Conservation (phyloP, 2,888 invertebrate genomes). For the Drosophila macrothrix region DNA sequence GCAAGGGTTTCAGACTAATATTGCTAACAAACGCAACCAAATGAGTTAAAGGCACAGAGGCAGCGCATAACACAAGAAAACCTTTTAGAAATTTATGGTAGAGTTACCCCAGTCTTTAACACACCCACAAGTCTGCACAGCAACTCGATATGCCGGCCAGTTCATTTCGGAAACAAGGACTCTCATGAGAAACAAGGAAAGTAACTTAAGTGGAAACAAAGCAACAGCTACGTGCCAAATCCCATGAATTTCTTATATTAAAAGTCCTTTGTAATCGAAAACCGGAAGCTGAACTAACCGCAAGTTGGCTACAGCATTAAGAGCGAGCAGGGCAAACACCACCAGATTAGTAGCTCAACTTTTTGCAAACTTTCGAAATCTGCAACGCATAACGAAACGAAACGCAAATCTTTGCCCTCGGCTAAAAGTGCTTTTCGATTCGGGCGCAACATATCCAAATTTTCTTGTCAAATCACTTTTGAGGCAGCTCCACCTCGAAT, state of each 20-base stretch:
- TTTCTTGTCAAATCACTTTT: slow-evolving; percentile 42
- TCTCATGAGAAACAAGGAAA: slow-evolving; percentile 64
- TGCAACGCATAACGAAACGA: slow-evolving; percentile 18
- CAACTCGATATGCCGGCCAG: slow-evolving; percentile 38
- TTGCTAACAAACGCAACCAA: slow-evolving; percentile 60
- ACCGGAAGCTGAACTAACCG: slow-evolving; percentile 69
- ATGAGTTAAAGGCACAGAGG: slow-evolving; percentile 46
- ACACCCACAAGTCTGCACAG: slow-evolving; percentile 25
- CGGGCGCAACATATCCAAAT: slow-evolving; percentile 57
- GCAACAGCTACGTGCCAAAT: slow-evolving; percentile 66
- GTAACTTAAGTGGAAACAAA: slow-evolving; percentile 63
- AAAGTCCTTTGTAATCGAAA: slow-evolving; percentile 76
- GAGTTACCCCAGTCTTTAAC: slow-evolving; percentile 16
- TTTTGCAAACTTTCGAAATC: slow-evolving; percentile 59
- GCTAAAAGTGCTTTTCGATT: slow-evolving; percentile 6
- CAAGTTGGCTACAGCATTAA: slow-evolving; percentile 53
- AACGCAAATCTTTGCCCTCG: slow-evolving; percentile 36
- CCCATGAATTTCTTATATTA: slow-evolving; percentile 75
- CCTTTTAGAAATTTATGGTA: slow-evolving; percentile 75
- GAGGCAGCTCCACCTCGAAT: background rate
- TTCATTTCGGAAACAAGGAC: slow-evolving; percentile 41
- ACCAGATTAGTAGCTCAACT: slow-evolving; percentile 70
- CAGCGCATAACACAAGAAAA: slow-evolving; percentile 51
- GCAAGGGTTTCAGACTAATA: slow-evolving; percentile 59
- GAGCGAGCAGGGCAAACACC: slow-evolving; percentile 47